phyloP scores from a whole-genome alignment of 2,888 invertebrate species.

The Platynereis dumerilii region DNA sequence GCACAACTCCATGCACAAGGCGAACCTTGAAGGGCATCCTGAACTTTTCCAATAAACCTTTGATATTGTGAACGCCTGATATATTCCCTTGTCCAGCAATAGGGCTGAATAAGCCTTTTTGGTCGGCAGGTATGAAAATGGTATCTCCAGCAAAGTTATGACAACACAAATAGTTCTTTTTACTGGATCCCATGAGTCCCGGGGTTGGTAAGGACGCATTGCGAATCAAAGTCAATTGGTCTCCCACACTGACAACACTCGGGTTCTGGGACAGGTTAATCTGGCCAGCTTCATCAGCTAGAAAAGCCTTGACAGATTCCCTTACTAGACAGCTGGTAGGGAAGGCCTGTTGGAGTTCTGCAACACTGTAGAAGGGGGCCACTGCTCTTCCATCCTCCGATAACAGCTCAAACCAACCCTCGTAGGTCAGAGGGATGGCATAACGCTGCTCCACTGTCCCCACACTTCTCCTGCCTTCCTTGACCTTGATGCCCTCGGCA shows the following conservation, averaged over 20 bases:
- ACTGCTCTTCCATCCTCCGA: conserved; percentile 93
- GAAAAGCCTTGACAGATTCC: conserved; percentile 55
- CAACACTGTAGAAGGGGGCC: conserved; percentile 85
- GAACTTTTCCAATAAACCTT: conserved; percentile 81
- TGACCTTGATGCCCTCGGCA: conserved; percentile 42
- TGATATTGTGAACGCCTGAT: conserved; percentile 90
- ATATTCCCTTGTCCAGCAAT: conserved; percentile 92
- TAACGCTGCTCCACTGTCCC: conserved; percentile 68
- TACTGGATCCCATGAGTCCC: conserved; percentile 36
- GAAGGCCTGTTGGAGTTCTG: conserved; percentile 73
- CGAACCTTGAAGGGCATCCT: conserved; percentile 90
- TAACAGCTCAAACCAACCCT: conserved; percentile 90
- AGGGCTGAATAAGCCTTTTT: conserved; percentile 89
- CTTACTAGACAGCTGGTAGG: conserved; percentile 75
- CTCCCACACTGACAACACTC: conserved; percentile 46
- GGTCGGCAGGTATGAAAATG: conserved; percentile 82
- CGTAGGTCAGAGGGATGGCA: conserved; percentile 87
- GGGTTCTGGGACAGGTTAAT: conserved; percentile 49
- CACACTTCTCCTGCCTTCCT: conserved; percentile 31
- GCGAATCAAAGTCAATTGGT: conserved; percentile 55
- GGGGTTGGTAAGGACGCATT: conserved; percentile 45
- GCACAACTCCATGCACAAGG: conserved; percentile 87
- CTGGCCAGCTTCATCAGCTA: conserved; percentile 45
- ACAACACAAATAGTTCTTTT: conserved; percentile 78
- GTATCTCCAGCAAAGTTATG: conserved; percentile 84